Percentiles rank a stretch among this genome's conserved stretches.
Evolutionary conservation across 2,113 vertebrate species (phyloP).

Genomic region (Lepus timidus): DNA sequence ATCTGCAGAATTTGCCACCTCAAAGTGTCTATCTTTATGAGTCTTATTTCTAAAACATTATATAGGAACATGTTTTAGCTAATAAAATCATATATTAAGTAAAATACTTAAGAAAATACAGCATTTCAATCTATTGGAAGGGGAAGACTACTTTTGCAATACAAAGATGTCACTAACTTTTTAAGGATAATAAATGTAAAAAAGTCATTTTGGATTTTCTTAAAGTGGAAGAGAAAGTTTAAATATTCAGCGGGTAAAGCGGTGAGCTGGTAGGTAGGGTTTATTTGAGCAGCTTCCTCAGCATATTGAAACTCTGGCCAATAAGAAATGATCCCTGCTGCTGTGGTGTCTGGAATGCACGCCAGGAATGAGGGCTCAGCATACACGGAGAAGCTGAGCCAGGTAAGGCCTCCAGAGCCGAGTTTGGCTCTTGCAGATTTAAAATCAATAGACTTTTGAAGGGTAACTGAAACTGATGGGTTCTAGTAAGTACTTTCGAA

Average conservation of each 20-base stretch:
- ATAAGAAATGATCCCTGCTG: neutral
- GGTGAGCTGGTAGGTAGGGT: neutral
- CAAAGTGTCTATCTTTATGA: neutral
- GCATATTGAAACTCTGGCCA: neutral
- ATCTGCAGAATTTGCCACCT: neutral
- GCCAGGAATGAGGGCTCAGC: neutral
- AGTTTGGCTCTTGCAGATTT: neutral
- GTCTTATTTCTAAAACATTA: neutral
- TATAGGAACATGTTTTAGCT: neutral
- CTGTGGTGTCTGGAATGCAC: neutral
- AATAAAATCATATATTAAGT: conserved; percentile 29
- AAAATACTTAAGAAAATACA: neutral
- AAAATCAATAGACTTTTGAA: conserved; percentile 24
- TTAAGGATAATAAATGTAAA: neutral
- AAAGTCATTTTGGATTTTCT: conserved; percentile 3
- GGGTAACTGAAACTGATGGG: neutral
- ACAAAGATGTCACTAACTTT: neutral
- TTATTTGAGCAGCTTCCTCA: neutral
- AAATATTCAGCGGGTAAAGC: neutral
- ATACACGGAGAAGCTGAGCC: neutral
- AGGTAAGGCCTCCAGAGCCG: neutral
- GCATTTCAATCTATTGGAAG: neutral
- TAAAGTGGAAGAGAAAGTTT: neutral
- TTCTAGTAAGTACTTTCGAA: conserved; percentile 14
- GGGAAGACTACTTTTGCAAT: neutral